A percentile compares a stretch with the other conserved stretches of the same genome.
Evolutionary conservation across 2,888 invertebrate species (phyloP).

Genomic region (Actias luna): DNA sequence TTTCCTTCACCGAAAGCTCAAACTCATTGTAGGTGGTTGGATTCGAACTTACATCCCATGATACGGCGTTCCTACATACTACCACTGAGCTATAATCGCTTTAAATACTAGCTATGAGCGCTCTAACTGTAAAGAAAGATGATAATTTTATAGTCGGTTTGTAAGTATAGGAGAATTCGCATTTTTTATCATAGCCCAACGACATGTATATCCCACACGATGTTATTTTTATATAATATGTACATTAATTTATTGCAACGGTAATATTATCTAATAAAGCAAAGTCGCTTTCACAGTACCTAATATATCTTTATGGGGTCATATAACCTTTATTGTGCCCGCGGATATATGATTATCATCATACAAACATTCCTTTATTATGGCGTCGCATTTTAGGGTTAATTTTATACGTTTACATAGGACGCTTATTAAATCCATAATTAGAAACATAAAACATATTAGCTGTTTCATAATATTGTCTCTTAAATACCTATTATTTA

Average conservation of each 20-base stretch:
- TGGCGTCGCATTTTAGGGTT: constrained; percentile 31
- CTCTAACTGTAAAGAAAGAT: no score
- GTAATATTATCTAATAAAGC: constrained; percentile 70
- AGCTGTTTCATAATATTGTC: not conserved
- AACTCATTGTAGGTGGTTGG: no score
- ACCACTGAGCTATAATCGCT: no score
- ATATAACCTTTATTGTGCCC: constrained; percentile 63
- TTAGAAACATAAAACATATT: constrained; percentile 1
- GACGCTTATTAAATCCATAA: constrained; percentile 46
- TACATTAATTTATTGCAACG: constrained; percentile 52
- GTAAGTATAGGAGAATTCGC: no score
- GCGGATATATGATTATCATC: constrained; percentile 68
- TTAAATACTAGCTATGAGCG: no score
- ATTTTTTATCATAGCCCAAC: not conserved
- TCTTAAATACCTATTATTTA: not conserved
- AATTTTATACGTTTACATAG: constrained; percentile 58
- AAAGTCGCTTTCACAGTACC: constrained; percentile 37
- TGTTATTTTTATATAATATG: not conserved
- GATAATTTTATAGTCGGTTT: no score
- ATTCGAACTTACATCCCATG: no score
- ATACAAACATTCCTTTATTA: constrained; percentile 48
- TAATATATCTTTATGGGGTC: constrained; percentile 66
- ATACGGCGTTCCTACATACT: no score
- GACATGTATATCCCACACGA: not conserved
- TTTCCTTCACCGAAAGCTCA: no score